phyloP scores from a whole-genome alignment of 2,113 vertebrate species.

The Ammodytes marinus region DNA sequence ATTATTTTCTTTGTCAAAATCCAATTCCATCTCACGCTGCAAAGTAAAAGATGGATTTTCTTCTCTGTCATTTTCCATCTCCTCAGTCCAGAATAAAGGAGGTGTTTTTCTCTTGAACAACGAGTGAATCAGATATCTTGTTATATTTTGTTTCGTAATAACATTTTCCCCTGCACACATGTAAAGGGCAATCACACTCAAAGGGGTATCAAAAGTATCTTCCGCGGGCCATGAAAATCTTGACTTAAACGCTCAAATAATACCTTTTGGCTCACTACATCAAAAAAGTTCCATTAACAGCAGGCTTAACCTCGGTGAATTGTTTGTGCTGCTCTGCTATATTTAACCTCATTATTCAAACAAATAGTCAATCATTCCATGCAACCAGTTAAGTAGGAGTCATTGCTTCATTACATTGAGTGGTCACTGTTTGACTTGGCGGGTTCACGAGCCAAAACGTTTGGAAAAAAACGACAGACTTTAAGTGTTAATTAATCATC shows the following conservation, averaged over 20 bases:
- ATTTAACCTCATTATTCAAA: neutral
- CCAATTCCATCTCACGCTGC: slow-evolving; percentile 58
- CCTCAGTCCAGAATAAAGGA: slow-evolving; percentile 32
- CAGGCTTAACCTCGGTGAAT: neutral
- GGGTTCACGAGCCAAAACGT: no score
- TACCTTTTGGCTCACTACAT: slow-evolving; percentile 7
- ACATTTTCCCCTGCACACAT: slow-evolving; percentile 31
- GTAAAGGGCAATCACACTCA: slow-evolving; percentile 28
- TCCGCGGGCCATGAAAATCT: neutral
- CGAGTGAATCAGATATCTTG: slow-evolving; percentile 56
- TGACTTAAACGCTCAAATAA: neutral
- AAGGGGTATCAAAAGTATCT: neutral
- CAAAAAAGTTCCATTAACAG: neutral
- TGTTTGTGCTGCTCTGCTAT: neutral
- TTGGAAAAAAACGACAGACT: no score
- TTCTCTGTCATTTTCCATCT: slow-evolving; percentile 53
- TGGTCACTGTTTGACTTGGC: no score
- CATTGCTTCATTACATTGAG: neutral
- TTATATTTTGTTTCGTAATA: slow-evolving; percentile 60
- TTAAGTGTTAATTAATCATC: neutral
- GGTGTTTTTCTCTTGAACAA: slow-evolving; percentile 37
- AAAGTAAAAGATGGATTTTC: slow-evolving; percentile 66
- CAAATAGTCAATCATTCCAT: no score
- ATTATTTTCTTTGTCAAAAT: slow-evolving; percentile 52
- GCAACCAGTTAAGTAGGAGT: no score